Percentiles rank a stretch among this genome's conserved stretches.
phyloP scores from a whole-genome alignment of 2,888 invertebrate species.

The Netelia virgata region DNA sequence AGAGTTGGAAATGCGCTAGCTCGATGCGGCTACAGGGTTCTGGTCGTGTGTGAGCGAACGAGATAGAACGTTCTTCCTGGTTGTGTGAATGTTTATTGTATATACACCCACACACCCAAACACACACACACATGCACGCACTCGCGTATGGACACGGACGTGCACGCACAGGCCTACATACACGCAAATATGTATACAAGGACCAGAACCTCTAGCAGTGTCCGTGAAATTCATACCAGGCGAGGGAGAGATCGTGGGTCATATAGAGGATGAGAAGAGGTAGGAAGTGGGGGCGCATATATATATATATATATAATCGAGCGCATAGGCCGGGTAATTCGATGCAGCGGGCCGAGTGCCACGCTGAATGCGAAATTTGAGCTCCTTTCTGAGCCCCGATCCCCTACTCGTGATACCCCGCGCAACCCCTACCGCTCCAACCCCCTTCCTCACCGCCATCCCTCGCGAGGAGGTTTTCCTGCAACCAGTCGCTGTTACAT shows the following conservation, averaged over 20 bases:
- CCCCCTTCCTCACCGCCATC: not conserved
- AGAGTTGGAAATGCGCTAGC: slow-evolving; percentile 43
- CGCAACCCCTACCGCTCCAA: not conserved
- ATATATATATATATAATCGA: slow-evolving; percentile 18
- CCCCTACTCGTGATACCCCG: not conserved
- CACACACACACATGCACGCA: no score
- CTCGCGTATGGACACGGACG: slow-evolving; percentile 1
- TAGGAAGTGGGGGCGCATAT: slow-evolving; percentile 18
- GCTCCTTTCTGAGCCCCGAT: slow-evolving; percentile 39
- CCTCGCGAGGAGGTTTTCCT: not conserved
- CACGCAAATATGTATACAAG: not conserved
- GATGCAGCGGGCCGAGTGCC: slow-evolving; percentile 69
- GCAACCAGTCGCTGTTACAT: slow-evolving; percentile 56
- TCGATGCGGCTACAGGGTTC: slow-evolving; percentile 18
- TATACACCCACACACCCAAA: not conserved
- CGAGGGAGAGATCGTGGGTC: slow-evolving; percentile 15
- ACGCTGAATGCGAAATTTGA: slow-evolving; percentile 68
- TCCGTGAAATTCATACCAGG: slow-evolving; percentile 56
- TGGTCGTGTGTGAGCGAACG: not conserved
- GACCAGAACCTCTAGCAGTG: slow-evolving; percentile 45
- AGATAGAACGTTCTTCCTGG: not conserved
- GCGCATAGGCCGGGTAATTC: slow-evolving; percentile 68
- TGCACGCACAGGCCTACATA: not conserved
- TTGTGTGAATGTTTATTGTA: no score
- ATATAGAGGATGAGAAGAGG: slow-evolving; percentile 19